These are phyloP conservation scores for Chrysomallon squamiferum DNA, from an alignment of 1,140 invertebrate genomes.

Conservation along the genomic window DNA sequence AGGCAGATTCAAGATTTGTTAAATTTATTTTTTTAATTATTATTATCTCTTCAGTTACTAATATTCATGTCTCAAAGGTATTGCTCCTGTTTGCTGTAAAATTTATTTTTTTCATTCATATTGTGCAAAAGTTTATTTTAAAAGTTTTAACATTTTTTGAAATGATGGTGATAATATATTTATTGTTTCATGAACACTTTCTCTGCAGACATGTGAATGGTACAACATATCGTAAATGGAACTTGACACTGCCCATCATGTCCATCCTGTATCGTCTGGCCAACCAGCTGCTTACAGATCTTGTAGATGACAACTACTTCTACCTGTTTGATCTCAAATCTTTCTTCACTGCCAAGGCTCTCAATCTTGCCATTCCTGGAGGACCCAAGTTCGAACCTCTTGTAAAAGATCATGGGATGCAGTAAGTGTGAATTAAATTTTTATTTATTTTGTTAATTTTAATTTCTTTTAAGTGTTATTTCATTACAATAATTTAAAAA, in stretches of 20 bases:
- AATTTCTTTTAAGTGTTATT: background rate
- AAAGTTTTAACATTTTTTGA: background rate
- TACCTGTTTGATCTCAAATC: conserved; percentile 99
- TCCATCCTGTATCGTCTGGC: conserved; percentile 96
- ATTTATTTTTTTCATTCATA: too few species aligned
- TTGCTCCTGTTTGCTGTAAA: too few species aligned
- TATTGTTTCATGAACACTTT: conserved; percentile 12
- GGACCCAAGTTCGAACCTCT: conserved; percentile 99
- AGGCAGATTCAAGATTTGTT: too few species aligned
- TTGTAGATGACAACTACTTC: conserved; percentile 99
- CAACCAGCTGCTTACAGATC: conserved; percentile 97
- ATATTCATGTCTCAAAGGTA: too few species aligned
- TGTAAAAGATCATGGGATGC: conserved; percentile 96
- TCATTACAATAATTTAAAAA: too few species aligned
- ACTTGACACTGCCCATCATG: conserved; percentile 93
- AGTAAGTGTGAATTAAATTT: too few species aligned
- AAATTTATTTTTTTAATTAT: background rate
- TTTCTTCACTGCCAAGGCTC: conserved; percentile 99
- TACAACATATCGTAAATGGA: conserved; percentile 95
- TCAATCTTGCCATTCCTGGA: conserved; percentile 99
- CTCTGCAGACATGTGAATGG: conserved; percentile 90
- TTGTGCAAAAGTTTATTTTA: too few species aligned
- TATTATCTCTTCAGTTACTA: too few species aligned
- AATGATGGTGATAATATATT: background rate
- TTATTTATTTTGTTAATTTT: background rate